A percentile compares a stretch with the other conserved stretches of the same genome.
Conservation (phyloP, 2,797 vertebrate genomes). For the Notoglanidium macrostoma region DNA sequence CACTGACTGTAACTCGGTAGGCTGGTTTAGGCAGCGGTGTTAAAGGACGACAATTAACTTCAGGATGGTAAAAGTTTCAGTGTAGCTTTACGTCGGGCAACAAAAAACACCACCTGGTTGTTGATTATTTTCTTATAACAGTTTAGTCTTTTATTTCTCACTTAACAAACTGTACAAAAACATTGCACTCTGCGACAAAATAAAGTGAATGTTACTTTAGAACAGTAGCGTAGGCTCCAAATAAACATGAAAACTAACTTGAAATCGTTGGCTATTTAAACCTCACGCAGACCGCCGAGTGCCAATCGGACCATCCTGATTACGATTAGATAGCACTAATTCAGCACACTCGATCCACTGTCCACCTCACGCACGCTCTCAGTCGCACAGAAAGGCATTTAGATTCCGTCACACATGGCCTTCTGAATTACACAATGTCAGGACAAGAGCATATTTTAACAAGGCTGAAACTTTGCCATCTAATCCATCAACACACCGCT, state of each 20-base stretch:
- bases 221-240: background rate
- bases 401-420: slow-evolving; percentile 73
- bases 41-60: background rate
- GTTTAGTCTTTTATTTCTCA: background rate
- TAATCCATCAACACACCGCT: slow-evolving; percentile 78
- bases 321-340: slow-evolving; percentile 78
- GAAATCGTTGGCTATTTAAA: slow-evolving; percentile 58
- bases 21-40: background rate
- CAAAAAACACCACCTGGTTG: no score
- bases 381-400: slow-evolving; percentile 72
- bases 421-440: slow-evolving; percentile 82
- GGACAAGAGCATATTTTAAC: slow-evolving; percentile 76
- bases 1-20: background rate
- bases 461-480: slow-evolving; percentile 76
- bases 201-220: background rate
- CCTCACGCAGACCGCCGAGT: slow-evolving; percentile 71
- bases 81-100: background rate
- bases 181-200: background rate
- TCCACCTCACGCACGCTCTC: slow-evolving; percentile 60
- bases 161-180: background rate
- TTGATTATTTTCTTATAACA: background rate
- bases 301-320: slow-evolving; percentile 73
- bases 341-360: slow-evolving; percentile 68
- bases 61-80: background rate
- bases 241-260: background rate